phyloP scores from a whole-genome alignment of 2,113 vertebrate species.

The Nipponia nippon region DNA sequence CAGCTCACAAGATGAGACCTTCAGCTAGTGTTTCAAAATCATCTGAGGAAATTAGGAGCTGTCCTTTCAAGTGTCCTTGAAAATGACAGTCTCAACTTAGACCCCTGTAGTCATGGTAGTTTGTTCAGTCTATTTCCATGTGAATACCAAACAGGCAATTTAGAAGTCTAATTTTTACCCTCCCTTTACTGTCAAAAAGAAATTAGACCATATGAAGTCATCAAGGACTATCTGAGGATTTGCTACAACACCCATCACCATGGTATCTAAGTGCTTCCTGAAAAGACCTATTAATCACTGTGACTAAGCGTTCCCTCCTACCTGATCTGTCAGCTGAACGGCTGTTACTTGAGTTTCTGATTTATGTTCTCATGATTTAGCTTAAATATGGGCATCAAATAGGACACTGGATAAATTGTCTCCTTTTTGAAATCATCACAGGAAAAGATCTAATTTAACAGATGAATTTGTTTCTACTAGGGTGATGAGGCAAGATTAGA shows the following conservation, averaged over 20 bases:
- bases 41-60: not conserved
- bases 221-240: constrained; percentile 58
- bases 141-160: constrained; percentile 58
- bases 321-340: constrained; percentile 28
- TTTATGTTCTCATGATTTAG: constrained; percentile 26
- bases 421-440: not conserved
- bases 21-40: constrained; percentile 5
- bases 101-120: constrained; percentile 36
- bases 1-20: not conserved
- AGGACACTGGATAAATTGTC: not conserved
- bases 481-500: not conserved
- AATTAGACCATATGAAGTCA: constrained; percentile 63
- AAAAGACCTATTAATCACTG: constrained; percentile 58
- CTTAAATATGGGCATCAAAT: not conserved
- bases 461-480: not conserved
- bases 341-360: not conserved
- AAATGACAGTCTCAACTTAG: constrained; percentile 38
- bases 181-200: constrained; percentile 41
- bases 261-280: constrained; percentile 55
- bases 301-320: not conserved
- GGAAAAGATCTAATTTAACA: not conserved
- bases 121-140: constrained; percentile 16
- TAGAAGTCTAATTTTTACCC: constrained; percentile 54
- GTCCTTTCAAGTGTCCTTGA: constrained; percentile 33
- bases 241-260: constrained; percentile 49